These are phyloP conservation scores for Tricholauxania praeusta DNA, from an alignment of 2,888 invertebrate species.

Conservation along the genomic window DNA sequence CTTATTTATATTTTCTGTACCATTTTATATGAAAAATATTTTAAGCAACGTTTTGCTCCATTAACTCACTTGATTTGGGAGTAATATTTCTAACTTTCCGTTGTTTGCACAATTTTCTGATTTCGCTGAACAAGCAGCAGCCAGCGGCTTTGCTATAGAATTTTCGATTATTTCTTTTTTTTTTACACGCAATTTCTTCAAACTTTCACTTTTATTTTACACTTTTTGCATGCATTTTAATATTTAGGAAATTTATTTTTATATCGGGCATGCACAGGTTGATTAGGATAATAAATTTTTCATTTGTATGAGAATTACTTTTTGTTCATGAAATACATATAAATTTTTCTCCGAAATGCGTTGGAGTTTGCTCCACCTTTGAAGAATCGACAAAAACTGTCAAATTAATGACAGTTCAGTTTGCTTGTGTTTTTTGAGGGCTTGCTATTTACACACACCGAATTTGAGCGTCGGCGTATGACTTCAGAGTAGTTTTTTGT, in stretches of 20 bases:
- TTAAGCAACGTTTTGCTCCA: conserved; percentile 11
- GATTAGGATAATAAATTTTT: too few relatives aligned
- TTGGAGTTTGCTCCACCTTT: conserved; percentile 7
- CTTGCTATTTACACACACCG: too few relatives aligned
- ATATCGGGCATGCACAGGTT: too few relatives aligned
- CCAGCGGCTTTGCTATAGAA: too few relatives aligned
- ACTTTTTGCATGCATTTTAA: background rate
- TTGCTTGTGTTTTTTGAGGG: too few relatives aligned
- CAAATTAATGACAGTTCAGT: conserved; percentile 15
- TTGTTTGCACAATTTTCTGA: conserved; percentile 6
- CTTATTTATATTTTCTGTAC: too few relatives aligned
- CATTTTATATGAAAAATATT: background rate
- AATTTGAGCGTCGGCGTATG: too few relatives aligned
- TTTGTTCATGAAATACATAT: too few relatives aligned
- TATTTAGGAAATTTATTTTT: background rate
- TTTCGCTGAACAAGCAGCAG: background rate
- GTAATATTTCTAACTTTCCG: background rate
- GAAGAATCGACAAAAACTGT: conserved; percentile 16
- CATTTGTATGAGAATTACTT: background rate
- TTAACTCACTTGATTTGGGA: conserved; percentile 8
- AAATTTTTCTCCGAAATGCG: background rate
- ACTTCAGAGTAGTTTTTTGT: too few relatives aligned
- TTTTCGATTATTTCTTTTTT: background rate
- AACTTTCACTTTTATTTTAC: conserved; percentile 20
- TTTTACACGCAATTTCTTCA: background rate